Conservation (phyloP, 2,113 vertebrate genomes). For the Amphiprion ocellaris region DNA sequence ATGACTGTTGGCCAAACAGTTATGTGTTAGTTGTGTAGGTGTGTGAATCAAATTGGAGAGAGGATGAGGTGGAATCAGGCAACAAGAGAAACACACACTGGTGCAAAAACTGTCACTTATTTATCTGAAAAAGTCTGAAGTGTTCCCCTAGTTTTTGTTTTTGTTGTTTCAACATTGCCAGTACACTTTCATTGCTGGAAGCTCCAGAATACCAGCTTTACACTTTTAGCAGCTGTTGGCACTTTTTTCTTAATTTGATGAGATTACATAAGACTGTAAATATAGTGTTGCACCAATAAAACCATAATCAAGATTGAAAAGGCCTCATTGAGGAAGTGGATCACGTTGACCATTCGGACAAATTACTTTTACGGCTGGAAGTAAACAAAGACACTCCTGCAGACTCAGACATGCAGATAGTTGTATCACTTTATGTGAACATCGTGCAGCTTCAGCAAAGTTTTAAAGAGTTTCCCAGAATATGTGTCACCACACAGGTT, state of each 20-base stretch:
- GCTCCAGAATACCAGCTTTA: background rate
- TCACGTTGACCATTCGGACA: background rate
- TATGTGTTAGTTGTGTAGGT: background rate
- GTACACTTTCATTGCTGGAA: no score
- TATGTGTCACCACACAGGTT: background rate
- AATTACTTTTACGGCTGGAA: background rate
- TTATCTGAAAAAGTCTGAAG: no score
- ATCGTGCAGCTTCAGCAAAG: background rate
- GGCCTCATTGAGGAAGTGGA: background rate
- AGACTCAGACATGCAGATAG: background rate
- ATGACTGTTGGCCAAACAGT: background rate
- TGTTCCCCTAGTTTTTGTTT: no score
- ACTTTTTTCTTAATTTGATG: background rate
- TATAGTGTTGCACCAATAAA: background rate
- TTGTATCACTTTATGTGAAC: background rate
- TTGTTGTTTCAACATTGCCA: background rate
- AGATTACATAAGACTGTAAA: background rate
- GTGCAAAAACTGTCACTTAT: no score
- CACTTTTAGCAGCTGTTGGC: background rate
- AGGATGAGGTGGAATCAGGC: no score
- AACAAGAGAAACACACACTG: no score
- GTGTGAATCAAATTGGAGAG: background rate
- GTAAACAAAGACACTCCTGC: background rate
- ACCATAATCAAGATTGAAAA: background rate
- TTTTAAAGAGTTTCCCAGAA: background rate